Base-by-base conservation (phyloP, 2,113 vertebrate species). In the Buteo buteo region DNA sequence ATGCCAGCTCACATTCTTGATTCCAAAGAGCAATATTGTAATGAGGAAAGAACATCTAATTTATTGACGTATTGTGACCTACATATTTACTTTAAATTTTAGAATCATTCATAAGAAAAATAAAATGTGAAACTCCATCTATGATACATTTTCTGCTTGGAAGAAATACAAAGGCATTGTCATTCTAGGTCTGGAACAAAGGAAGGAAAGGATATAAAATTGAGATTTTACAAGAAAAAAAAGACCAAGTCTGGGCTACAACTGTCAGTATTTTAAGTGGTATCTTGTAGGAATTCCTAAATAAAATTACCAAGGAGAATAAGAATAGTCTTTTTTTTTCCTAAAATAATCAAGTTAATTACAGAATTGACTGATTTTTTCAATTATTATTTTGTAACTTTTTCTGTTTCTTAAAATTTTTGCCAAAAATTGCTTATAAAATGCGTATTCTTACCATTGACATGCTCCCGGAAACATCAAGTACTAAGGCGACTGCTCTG, bases 391-490 rank as follows among this genome's bases (percentile, higher is more conserved):
- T 62, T 82, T 57, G 12, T 62, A 52, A 36, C 40, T 49, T 49
- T 49, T 31, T 31, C 73, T 58, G 11, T 47, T 76, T 59, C 22
- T 59, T 71, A 45, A 22, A 8, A 18, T 64, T 90, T 82, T 71
- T 74, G 13, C n/a, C 38, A 7, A 58, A 65, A 69, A 20, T 32
- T 29, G 40, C 34, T 26, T 61, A 58, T 40, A 45, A 55, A 81
- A 54, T 82, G 59, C 34, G 16, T 31, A 55, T n/a, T 83, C 97
- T 96, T 97, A 98, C 97, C 16, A 0, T 6, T 13, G 0, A 0
- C 97, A 98, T 98, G 82, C 98, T 98, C 88, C 93, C 96, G 67
- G 98, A 98, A 78, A 98, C 94, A 95, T 98, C 98, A 73, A 98
- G 96, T 40, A 98, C 96, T 44, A 98, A 94, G 28, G 95, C 96